Percentiles rank a stretch among this genome's conserved stretches.
These are phyloP conservation scores for Odontocerum albicorne DNA, from an alignment of 2,888 invertebrate genomes.

Conservation along the genomic window DNA sequence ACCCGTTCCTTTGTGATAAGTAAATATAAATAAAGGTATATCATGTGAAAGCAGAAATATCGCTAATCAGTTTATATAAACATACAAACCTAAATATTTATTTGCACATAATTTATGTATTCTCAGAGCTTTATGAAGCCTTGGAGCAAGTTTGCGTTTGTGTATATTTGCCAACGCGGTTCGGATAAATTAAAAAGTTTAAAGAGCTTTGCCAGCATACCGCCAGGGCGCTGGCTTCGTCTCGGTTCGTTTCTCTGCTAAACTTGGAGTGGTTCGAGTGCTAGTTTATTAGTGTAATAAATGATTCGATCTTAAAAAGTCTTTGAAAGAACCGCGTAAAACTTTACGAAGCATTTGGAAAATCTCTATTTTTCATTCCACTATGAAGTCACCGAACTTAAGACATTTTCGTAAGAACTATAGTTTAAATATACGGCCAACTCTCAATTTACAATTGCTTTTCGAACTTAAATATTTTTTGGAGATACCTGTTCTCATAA, in stretches of 20 bases:
- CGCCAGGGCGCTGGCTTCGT: slow-evolving; percentile 11
- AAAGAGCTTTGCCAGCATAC: slow-evolving; percentile 10
- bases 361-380: slow-evolving; percentile 6
- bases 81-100: not conserved
- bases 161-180: slow-evolving; percentile 31
- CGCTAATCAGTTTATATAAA: slow-evolving; percentile 17
- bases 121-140: not conserved
- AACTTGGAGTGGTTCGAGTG: slow-evolving; percentile 26
- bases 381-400: slow-evolving; percentile 2
- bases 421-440: too few species aligned
- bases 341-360: slow-evolving; percentile 19
- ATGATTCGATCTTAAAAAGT: slow-evolving; percentile 26
- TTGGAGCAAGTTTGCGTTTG: slow-evolving; percentile 10
- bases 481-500: too few species aligned
- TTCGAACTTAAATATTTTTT: too few species aligned
- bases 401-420: too few species aligned
- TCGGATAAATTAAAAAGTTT: slow-evolving; percentile 35
- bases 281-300: slow-evolving; percentile 33
- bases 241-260: slow-evolving; percentile 25
- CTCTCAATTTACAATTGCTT: too few species aligned
- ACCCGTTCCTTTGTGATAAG: too few species aligned
- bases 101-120: not conserved
- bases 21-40: too few species aligned
- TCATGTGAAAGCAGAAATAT: too few species aligned
- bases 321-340: slow-evolving; percentile 16